Evolutionary conservation across 2,797 vertebrate genomes (phyloP).

Genomic region (Neopelma chrysocephalum): DNA sequence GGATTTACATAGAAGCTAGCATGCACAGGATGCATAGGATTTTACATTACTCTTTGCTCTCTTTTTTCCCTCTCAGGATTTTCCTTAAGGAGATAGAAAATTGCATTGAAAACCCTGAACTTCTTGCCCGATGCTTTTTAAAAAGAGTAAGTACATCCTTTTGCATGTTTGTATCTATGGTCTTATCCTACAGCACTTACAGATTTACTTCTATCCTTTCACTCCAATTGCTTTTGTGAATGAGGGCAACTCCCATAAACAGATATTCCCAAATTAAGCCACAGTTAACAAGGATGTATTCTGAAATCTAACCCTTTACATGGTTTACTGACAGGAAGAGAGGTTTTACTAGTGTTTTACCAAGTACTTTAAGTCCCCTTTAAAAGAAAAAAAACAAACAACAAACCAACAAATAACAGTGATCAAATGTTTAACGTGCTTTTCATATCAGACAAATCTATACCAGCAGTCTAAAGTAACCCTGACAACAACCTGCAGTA

Average conservation of each 20-base stretch:
- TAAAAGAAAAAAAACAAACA: not conserved
- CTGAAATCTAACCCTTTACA: not conserved
- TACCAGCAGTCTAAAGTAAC: not conserved
- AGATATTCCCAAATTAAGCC: not conserved
- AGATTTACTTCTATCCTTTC: not conserved
- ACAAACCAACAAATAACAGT: not conserved
- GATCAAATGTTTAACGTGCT: not conserved
- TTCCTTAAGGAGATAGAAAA: slow-evolving; percentile 93
- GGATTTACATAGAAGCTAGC: not conserved
- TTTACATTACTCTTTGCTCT: not conserved
- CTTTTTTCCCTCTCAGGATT: slow-evolving; percentile 77
- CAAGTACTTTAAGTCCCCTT: not conserved
- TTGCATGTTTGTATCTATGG: not conserved
- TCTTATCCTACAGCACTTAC: not conserved
- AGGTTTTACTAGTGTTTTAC: not conserved
- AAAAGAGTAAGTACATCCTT: slow-evolving; percentile 85
- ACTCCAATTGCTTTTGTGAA: not conserved
- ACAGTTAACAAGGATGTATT: not conserved
- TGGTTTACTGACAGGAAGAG: not conserved
- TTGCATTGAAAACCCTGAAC: slow-evolving; percentile 88
- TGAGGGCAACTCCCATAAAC: not conserved
- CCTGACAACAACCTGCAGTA: not conserved
- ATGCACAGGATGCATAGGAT: not conserved
- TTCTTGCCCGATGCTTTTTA: slow-evolving; percentile 91
- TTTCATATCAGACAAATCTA: not conserved